These are phyloP conservation scores for Myotis findleyi DNA, from an alignment of 2,797 vertebrate genomes.

Conservation along the genomic window DNA sequence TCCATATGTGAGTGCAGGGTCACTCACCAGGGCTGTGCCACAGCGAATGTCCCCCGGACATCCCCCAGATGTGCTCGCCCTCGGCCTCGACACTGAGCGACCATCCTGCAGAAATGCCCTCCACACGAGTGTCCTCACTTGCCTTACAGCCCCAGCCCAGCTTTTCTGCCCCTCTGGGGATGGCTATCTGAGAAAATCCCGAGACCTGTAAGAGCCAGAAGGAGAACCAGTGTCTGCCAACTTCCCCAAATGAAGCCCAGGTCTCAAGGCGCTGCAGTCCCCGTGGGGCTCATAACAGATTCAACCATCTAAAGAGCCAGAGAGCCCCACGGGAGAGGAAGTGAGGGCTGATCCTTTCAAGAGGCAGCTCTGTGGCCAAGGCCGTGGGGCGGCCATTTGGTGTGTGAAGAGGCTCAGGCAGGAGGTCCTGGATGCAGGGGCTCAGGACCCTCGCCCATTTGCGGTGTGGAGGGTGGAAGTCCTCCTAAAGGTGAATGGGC, in stretches of 20 bases:
- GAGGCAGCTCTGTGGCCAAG: rapidly evolving
- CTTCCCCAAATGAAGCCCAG: neutral
- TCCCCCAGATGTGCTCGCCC: neutral
- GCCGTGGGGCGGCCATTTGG: rapidly evolving
- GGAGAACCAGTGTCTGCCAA: neutral
- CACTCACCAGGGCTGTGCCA: neutral
- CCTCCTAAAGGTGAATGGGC: neutral
- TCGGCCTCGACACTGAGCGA: neutral
- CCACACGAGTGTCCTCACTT: rapidly evolving
- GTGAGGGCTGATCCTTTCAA: neutral
- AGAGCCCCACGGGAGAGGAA: neutral
- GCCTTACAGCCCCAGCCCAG: rapidly evolving
- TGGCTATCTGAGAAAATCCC: neutral
- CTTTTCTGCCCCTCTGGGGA: neutral
- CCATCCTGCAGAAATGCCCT: neutral
- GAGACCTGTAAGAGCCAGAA: neutral
- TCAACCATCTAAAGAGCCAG: neutral
- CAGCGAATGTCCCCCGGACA: rapidly evolving
- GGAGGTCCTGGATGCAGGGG: neutral
- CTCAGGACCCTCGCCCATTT: neutral
- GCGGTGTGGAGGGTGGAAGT: neutral
- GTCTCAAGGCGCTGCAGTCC: neutral
- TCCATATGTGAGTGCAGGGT: neutral
- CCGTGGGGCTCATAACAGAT: neutral
- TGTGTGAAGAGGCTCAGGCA: neutral